A percentile compares a stretch with the other conserved stretches of the same genome.
Conservation (phyloP, 2,113 vertebrate genomes). For the Athene cunicularia region DNA sequence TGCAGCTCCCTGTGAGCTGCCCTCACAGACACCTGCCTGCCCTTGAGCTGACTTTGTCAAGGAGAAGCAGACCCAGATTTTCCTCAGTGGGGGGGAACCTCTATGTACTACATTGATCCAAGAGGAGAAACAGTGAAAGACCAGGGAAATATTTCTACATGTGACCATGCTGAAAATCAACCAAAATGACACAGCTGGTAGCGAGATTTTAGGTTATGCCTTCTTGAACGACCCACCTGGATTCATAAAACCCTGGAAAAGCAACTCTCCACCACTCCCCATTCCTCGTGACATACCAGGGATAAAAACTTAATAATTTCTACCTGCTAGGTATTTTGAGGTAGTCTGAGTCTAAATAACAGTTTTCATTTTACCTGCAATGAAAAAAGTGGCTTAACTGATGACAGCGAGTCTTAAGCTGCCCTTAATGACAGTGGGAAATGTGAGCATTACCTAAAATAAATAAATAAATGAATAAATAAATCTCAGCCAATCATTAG, state of each 20-base stretch:
- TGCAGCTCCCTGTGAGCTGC: background rate
- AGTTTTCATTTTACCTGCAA: background rate
- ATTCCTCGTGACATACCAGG: background rate
- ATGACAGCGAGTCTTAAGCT: background rate
- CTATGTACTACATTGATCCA: background rate
- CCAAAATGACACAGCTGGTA: background rate
- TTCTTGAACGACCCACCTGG: background rate
- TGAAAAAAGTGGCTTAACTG: background rate
- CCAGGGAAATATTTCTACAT: background rate
- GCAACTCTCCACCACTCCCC: background rate
- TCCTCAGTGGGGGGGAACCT: background rate
- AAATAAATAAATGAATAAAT: background rate
- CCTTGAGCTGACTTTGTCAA: background rate
- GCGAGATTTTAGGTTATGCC: accelerated
- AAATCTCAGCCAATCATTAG: background rate
- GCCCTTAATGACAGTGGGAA: background rate
- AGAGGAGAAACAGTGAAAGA: background rate
- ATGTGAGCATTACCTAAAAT: background rate
- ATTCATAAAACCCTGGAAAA: background rate
- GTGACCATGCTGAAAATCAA: background rate
- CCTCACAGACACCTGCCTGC: background rate
- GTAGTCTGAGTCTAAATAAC: background rate
- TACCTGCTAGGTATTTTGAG: background rate
- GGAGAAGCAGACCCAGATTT: background rate
- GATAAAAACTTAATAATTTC: background rate